phyloP scores from a whole-genome alignment of 2,113 vertebrate genomes.

The Daubentonia madagascariensis region DNA sequence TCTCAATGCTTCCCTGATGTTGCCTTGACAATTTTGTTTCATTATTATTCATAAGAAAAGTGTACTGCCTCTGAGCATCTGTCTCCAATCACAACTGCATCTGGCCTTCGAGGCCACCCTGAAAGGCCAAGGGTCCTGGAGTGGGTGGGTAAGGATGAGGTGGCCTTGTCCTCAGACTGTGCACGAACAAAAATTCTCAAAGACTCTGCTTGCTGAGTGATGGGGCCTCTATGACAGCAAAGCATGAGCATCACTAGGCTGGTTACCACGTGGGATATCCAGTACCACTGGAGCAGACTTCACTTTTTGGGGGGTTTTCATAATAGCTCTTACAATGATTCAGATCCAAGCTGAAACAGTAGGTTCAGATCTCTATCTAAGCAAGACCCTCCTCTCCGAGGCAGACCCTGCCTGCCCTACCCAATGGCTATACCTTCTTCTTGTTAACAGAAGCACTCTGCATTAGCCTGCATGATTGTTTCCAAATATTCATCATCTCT shows the following conservation, averaged over 20 bases:
- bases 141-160: not conserved
- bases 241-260: not conserved
- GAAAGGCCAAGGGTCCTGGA: not conserved
- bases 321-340: not conserved
- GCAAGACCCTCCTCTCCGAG: not conserved
- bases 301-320: not conserved
- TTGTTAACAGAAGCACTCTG: not conserved
- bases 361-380: not conserved
- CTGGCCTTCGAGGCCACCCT: conserved; percentile 14
- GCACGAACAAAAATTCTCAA: not conserved
- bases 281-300: not conserved
- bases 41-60: conserved; percentile 32
- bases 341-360: not conserved
- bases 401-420: not conserved
- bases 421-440: not conserved
- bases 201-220: not conserved
- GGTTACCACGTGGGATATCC: not conserved
- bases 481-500: not conserved
- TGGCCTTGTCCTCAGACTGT: not conserved
- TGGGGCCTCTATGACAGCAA: not conserved
- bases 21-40: not conserved
- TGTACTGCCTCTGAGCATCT: not conserved
- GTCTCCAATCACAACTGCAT: not conserved
- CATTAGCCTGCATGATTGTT: not conserved
- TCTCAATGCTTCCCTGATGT: not conserved